Evolutionary conservation across 2,113 vertebrate species (phyloP).

Genomic region (Gymnarchus niloticus): DNA sequence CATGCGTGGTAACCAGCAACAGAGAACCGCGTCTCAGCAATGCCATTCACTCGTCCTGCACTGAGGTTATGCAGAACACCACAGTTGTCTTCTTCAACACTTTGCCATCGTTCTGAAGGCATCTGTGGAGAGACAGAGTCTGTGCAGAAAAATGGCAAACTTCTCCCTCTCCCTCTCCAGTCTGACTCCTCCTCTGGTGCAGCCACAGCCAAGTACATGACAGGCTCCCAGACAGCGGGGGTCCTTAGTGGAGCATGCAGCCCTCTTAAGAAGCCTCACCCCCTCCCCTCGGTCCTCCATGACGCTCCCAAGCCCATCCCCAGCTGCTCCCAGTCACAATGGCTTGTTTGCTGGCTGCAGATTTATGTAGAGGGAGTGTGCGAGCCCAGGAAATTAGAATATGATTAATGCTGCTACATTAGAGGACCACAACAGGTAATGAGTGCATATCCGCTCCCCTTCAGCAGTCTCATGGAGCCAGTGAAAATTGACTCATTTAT

Average conservation of each 20-base stretch:
- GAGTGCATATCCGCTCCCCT: slow-evolving; percentile 57
- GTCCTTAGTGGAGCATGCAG: not conserved
- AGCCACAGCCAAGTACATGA: not conserved
- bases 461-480: slow-evolving; percentile 42
- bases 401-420: slow-evolving; percentile 72
- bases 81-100: not conserved
- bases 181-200: not conserved
- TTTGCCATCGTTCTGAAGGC: not conserved
- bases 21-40: not conserved
- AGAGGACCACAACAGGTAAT: slow-evolving; percentile 69
- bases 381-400: slow-evolving; percentile 67
- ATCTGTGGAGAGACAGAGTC: not conserved
- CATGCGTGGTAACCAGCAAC: not conserved
- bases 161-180: not conserved
- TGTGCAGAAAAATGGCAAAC: not conserved
- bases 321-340: slow-evolving; percentile 41
- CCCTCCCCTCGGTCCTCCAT: slow-evolving; percentile 36
- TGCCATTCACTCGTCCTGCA: not conserved
- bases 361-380: slow-evolving; percentile 48
- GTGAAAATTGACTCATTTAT: slow-evolving; percentile 73
- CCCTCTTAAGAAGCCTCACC: not conserved
- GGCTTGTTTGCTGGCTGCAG: slow-evolving; percentile 50
- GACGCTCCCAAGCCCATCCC: slow-evolving; percentile 23
- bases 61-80: not conserved
- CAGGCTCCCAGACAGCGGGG: not conserved